Percentiles rank a stretch among this genome's conserved stretches.
Evolutionary conservation across 2,113 vertebrate genomes (phyloP).

Genomic region (Cebidichthys violaceus): DNA sequence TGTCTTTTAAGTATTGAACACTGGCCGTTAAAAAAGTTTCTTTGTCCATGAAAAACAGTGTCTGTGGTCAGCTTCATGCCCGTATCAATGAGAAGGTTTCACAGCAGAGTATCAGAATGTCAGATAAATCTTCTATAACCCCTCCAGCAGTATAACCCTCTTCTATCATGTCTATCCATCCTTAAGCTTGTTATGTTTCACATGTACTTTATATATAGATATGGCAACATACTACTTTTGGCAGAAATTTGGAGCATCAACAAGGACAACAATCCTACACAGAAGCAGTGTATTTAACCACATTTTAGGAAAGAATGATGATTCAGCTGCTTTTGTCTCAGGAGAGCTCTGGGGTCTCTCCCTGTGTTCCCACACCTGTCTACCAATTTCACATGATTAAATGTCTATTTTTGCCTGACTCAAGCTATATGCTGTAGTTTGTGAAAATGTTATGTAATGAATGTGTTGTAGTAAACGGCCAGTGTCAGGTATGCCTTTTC

Average conservation of each 20-base stretch:
- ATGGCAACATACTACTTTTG: not conserved
- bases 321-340: not conserved
- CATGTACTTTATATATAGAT: not conserved
- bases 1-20: not conserved
- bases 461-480: not conserved
- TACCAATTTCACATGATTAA: constrained; percentile 13
- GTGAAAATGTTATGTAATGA: not conserved
- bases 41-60: not conserved
- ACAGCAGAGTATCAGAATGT: not conserved
- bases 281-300: not conserved
- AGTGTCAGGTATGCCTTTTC: not conserved
- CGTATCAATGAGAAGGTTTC: not conserved
- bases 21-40: not conserved
- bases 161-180: no score
- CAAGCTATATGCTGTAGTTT: not conserved
- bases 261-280: not conserved
- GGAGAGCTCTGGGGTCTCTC: not conserved
- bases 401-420: not conserved
- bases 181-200: no score
- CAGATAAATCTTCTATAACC: not conserved
- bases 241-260: not conserved
- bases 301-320: constrained; percentile 7
- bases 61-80: not conserved
- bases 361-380: not conserved
- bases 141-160: not conserved